Base-by-base conservation (phyloP, 2,797 vertebrate species). In the Falco novaeseelandiae region DNA sequence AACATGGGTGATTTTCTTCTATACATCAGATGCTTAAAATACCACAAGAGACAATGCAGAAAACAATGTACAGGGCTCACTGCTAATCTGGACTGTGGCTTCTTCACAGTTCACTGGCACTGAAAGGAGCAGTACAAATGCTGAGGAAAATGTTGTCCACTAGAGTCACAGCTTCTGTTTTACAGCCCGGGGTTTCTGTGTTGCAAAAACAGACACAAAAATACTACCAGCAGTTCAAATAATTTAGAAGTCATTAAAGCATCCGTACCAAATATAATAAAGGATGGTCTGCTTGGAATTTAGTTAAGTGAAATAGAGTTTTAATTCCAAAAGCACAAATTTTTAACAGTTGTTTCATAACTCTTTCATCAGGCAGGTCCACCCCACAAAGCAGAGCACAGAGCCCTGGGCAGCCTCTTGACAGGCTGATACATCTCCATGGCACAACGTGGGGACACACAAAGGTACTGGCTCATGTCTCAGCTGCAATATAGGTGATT, bases 61-160 rank as follows among this genome's bases (percentile, higher is more conserved):
- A 88, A 81, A 92, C 80, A 92, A 84, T 76, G 77, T 25, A 78
- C 69, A 83, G 76, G 52, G 67, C 65, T 96, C 30, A 49, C 3
- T 59, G 83, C 36, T 80, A 55, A 89, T 95, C 83, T n/a, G n/a
- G 36, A n/a, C 65, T 61, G 19, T 61, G 76, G 40, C 78, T 91
- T 78, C 77, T 90, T 88, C 54, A 86, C 82, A 88, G 94, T 83
- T 91, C 87, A 90, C 12, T 93, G 72, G 20, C 79, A 91, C 40
- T 86, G 87, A 97, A 96, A 88, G 52, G 19, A 93, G 71, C 51
- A 70, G 38, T 51, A 52, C 51, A 92, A 92, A 94, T 25, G n/a
- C 74, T 1, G 18, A 94, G 86, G 81, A 91, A 90, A 92, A 90
- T 1, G 3, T 20, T 86, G 49, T 44, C 42, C 20, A 6, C n/a